Base-by-base conservation (phyloP, 2,888 invertebrate species). In the Scaptomyza tumidula region DNA sequence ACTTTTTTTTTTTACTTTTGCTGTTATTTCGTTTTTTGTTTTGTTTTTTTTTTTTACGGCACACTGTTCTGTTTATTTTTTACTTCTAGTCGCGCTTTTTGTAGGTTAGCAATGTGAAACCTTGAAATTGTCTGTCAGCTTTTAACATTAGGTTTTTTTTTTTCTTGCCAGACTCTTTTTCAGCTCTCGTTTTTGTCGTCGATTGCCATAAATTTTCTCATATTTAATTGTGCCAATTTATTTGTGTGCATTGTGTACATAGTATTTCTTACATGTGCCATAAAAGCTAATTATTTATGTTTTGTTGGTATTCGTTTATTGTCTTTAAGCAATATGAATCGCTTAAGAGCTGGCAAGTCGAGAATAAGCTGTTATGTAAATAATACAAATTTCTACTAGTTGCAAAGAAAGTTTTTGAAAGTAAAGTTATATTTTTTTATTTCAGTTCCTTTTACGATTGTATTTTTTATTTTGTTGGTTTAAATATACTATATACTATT, bases 81-180 rank as follows among this genome's bases (percentile, higher is more conserved):
- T 45, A 68, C 61, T 59, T 39, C 41, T 41, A n/a, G 41, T 16
- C 53, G 16, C 31, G 4, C 55, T 48, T 69, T 86, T 82, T 85
- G 85, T 84, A 71, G 84, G 84, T 84, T 87, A 84, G 82, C 80
- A 85, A 82, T 73, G 59, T 56, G 59, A 78, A 78, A 66, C 84
- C 84, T 84, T 86, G 84, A 78, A 75, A 55, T 44, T 39, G 61
- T 44, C 70, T 73, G 85, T 66, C 79, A 71, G 68, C 60, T 67
- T 63, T 77, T 55, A 64, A 13, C 55, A 63, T 66, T 33, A 53
- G 53, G 46, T 59, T 49, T 37, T 44, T 59, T 44, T 59, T 49
- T 37, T 44, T 50, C 53, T 50, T 72, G 16, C 52, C n/a, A 5
- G n/a, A 37, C n/a, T 6, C 31, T 35, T 46, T 52, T 52, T 14